Evolutionary conservation across 1,140 invertebrate genomes (phyloP), one percentile per base, ranked within the genome.

Genomic region (Drosophila bifasciata): DNA sequence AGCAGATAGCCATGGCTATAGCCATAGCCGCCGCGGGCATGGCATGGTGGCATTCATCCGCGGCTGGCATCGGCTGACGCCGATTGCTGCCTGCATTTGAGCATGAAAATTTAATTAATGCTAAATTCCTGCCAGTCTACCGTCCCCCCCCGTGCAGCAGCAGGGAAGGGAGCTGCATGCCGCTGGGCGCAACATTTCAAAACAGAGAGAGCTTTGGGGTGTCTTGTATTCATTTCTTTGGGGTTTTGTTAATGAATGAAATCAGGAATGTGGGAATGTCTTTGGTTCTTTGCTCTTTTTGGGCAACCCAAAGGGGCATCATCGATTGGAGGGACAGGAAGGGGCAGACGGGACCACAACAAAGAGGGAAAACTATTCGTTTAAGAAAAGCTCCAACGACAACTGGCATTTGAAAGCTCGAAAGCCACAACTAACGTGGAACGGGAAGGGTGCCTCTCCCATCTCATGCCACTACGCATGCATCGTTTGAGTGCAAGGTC

Each of bases 71-170:
- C 32, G 11, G n/a, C n/a, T 11, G 32, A 36, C 32, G 32, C 32
- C 56, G 56, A 75, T 64, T 46, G 71, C 69, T 46, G 70, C 40
- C 49, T 77, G 74, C 74, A 77, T 77, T 78, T 72, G 51, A 78
- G 75, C 76, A 77, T 78, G 78, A 78, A 78, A 72, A 78, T 78
- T 78, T 78, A 78, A 78, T 78, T 78, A 78, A 78, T 71, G 76
- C 69, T 59, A 78, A 57, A 78, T 78, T 78, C 75, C 60, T 72
- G 71, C 52, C 21, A 56, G 17, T 32, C 15, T 28, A 16, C 49
- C 21, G 16, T 51, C 21, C 17, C 16, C 13, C n/a, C n/a, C n/a
- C n/a, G n/a, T n/a, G n/a, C n/a, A n/a, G 44, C 50, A 28, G 56
- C 43, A 11, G 21, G n/a, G 6, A 17, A 8, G 21, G 16, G 8